Percentiles rank a stretch among this genome's conserved stretches.
Evolutionary conservation across 2,888 invertebrate genomes (phyloP).

Genomic region (Sesia apiformis): DNA sequence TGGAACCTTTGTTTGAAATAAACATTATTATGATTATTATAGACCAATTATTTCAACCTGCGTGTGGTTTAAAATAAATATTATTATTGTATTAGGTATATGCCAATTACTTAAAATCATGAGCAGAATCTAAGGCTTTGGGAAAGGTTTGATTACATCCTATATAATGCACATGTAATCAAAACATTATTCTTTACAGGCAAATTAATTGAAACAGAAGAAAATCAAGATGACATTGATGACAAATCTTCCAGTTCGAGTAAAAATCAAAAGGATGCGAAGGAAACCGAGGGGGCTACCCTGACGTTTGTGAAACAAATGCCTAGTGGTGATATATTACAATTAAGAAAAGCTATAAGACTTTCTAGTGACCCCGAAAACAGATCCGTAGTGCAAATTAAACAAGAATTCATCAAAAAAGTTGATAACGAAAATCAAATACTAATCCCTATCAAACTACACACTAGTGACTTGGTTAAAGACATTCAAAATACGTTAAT

Average conservation of each 20-base stretch:
- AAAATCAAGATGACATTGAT: constrained; percentile 72
- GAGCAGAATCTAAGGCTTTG: too few species aligned
- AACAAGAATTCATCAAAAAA: constrained; percentile 58
- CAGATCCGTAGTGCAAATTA: constrained; percentile 58
- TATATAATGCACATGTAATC: background rate
- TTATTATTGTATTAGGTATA: too few species aligned
- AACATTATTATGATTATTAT: too few species aligned
- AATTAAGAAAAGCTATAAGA: constrained; percentile 58
- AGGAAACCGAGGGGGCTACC: constrained; percentile 48
- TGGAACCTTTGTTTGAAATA: too few species aligned
- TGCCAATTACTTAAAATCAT: too few species aligned
- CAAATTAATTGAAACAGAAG: constrained; percentile 76
- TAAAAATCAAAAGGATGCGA: constrained; percentile 38
- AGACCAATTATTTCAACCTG: too few species aligned
- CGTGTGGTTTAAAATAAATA: too few species aligned
- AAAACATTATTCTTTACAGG: constrained; percentile 38
- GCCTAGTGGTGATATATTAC: constrained; percentile 55
- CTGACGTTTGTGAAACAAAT: constrained; percentile 61
- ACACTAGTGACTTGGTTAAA: constrained; percentile 62
- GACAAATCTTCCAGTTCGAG: constrained; percentile 41
- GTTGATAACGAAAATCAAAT: constrained; percentile 64
- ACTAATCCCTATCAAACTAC: constrained; percentile 58
- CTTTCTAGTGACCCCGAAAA: constrained; percentile 61
- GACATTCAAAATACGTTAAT: constrained; percentile 69
- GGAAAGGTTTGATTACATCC: background rate